Conservation (phyloP, 2,888 invertebrate species). For the Amorpha juglandis region DNA sequence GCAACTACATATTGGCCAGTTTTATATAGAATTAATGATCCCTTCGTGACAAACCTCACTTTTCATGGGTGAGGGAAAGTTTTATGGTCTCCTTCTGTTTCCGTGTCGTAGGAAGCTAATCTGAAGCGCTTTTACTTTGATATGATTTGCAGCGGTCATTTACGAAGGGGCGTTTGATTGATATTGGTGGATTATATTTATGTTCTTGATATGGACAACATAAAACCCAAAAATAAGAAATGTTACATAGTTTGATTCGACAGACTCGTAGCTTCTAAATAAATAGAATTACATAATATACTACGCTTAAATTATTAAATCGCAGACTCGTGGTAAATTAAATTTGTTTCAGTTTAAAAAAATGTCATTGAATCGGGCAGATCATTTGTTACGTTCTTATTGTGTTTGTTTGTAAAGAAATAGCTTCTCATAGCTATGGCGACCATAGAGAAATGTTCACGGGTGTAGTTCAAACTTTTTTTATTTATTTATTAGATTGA, state of each 20-base stretch:
- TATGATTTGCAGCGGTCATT: conserved; percentile 42
- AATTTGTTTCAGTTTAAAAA: background rate
- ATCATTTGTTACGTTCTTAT: too few species aligned
- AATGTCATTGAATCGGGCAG: too few species aligned
- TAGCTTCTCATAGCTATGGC: too few species aligned
- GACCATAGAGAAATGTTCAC: too few species aligned
- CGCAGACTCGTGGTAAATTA: background rate
- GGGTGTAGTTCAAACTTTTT: too few species aligned
- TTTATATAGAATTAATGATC: conserved; percentile 66
- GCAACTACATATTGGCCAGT: conserved; percentile 46
- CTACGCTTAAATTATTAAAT: background rate
- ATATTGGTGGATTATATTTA: conserved; percentile 50
- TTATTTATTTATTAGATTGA: too few species aligned
- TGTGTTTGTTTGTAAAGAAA: too few species aligned
- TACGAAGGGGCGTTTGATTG: conserved; percentile 42
- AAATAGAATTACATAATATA: background rate
- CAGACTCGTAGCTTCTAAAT: background rate
- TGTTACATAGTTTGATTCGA: background rate
- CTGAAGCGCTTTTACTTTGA: conserved; percentile 52
- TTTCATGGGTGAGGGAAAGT: conserved; percentile 71
- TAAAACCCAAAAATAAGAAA: background rate
- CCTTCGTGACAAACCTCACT: conserved; percentile 76
- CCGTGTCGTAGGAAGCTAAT: conserved; percentile 52
- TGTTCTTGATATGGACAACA: conserved; percentile 25
- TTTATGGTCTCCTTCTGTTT: conserved; percentile 61